Evolutionary conservation across 1,140 invertebrate genomes (phyloP).

Genomic region (Acyrthosiphon pisum): DNA sequence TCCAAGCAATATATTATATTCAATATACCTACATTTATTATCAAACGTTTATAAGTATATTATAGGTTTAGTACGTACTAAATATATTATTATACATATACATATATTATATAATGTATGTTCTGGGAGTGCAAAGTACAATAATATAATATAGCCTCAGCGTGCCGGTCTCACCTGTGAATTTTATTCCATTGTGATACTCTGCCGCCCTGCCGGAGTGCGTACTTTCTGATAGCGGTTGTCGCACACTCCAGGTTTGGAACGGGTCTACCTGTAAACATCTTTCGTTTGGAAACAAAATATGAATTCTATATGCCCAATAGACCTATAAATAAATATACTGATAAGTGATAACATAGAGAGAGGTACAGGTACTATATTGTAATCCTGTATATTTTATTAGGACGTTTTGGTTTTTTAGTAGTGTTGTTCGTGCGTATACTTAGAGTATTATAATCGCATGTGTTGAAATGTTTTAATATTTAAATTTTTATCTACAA

Average conservation of each 20-base stretch:
- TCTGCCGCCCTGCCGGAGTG: neutral
- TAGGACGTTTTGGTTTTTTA: neutral
- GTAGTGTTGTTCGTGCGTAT: too few species aligned
- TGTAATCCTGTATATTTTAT: too few species aligned
- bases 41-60: neutral
- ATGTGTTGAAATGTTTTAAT: too few species aligned
- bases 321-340: too few species aligned
- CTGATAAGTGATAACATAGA: too few species aligned
- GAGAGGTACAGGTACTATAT: too few species aligned
- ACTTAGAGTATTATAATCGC: too few species aligned
- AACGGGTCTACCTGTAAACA: neutral
- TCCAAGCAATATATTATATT: neutral
- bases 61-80: neutral
- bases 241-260: neutral
- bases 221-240: neutral
- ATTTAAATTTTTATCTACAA: too few species aligned
- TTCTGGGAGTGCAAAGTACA: neutral
- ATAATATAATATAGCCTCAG: neutral
- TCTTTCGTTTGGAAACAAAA: neutral
- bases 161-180: neutral
- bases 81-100: too few species aligned
- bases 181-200: neutral
- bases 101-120: too few species aligned
- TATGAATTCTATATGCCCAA: neutral
- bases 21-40: neutral